A percentile compares a stretch with the other conserved stretches of the same genome.
These are phyloP conservation scores for Hypanus sabinus DNA, from an alignment of 2,113 vertebrate genomes.

Conservation along the genomic window DNA sequence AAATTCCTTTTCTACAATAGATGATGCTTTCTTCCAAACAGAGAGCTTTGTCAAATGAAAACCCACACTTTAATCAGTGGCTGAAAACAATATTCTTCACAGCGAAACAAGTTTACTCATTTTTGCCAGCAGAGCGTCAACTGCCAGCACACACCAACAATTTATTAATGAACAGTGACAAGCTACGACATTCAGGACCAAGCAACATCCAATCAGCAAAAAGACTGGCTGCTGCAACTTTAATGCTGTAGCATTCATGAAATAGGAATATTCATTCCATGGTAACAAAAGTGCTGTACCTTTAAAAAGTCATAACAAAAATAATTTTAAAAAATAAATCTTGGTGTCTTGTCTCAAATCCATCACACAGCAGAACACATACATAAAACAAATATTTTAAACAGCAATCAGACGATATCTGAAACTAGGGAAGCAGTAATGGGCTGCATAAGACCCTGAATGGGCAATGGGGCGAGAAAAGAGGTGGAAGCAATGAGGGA, in stretches of 20 bases:
- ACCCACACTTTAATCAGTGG: not conserved
- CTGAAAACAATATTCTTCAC: not conserved
- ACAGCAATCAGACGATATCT: too few relatives aligned
- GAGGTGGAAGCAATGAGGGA: too few relatives aligned
- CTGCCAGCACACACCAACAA: not conserved
- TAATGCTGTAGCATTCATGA: not conserved
- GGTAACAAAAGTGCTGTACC: not conserved
- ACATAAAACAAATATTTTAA: not conserved
- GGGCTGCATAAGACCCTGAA: too few relatives aligned
- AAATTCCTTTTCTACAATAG: not conserved
- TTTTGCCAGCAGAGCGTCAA: not conserved
- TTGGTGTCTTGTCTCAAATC: not conserved
- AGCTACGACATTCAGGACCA: not conserved
- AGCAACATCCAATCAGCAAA: not conserved
- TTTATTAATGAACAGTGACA: slow-evolving; percentile 17
- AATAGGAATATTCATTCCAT: not conserved
- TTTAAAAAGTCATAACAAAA: not conserved
- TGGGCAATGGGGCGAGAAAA: too few relatives aligned
- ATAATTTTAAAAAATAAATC: not conserved
- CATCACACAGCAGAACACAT: not conserved
- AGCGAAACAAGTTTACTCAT: not conserved
- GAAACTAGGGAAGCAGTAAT: too few relatives aligned
- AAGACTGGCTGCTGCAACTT: slow-evolving; percentile 9
- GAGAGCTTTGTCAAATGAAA: not conserved
- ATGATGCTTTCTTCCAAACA: not conserved